These are phyloP conservation scores for Entelurus aequoreus DNA, from an alignment of 2,113 vertebrate genomes.

Conservation along the genomic window DNA sequence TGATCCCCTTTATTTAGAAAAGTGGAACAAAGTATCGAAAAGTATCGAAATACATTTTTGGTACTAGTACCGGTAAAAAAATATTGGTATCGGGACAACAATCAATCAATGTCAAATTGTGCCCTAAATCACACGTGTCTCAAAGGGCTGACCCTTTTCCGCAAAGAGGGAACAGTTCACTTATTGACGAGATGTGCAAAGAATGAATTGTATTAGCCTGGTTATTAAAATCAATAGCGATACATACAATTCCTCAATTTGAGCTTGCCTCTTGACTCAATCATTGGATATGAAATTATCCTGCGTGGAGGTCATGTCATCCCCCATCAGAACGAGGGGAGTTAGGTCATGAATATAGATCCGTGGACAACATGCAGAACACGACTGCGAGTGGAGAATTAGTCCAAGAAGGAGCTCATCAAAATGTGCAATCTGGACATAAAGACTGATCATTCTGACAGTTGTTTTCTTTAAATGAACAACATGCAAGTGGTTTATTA, in stretches of 20 bases:
- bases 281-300: slow-evolving; percentile 76
- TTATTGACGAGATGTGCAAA: slow-evolving; percentile 49
- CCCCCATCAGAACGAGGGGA: slow-evolving; percentile 51
- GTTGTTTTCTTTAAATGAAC: neutral
- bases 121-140: too few species aligned
- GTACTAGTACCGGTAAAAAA: too few species aligned
- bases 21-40: too few species aligned
- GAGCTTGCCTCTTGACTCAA: slow-evolving; percentile 65
- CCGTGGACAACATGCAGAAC: slow-evolving; percentile 35
- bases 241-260: slow-evolving; percentile 74
- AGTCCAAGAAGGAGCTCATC: slow-evolving; percentile 9
- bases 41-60: too few species aligned
- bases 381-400: slow-evolving; percentile 20
- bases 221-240: slow-evolving; percentile 82
- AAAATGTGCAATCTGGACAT: too few species aligned
- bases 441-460: too few species aligned
- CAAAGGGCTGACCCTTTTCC: neutral
- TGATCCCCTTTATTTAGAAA: too few species aligned
- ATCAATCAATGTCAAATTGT: too few species aligned
- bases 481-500: neutral
- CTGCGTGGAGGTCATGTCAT: slow-evolving; percentile 59
- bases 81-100: too few species aligned
- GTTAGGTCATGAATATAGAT: slow-evolving; percentile 56
- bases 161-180: slow-evolving; percentile 28
- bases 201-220: slow-evolving; percentile 74